Base-by-base conservation (phyloP, 1,140 invertebrate genomes). In the Solen grandis region DNA sequence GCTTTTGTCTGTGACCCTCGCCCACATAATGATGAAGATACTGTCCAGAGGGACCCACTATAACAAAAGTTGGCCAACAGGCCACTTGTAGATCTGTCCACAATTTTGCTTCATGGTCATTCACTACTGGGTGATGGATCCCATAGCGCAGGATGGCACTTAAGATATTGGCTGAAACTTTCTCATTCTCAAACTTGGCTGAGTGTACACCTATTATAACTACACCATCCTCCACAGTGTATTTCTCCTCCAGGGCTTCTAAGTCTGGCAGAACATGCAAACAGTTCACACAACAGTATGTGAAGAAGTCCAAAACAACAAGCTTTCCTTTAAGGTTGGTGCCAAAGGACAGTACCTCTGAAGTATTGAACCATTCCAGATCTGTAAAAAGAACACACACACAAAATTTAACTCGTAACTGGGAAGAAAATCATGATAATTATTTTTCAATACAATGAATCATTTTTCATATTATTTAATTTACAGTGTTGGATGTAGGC, bases 211-310 rank as follows among this genome's bases (percentile, higher is more conserved):
- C 97, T 89, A 98, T 57, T 38, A 92, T 81, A 14, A 87, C 84
- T 1, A 92, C 82, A 2, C 96, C 96, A 93, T 95, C 94, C 31
- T 84, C 31, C 3, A 84, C 31, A 31, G 94, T 93, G 92, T 94
- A 95, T 70, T 94, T 91, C 60, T 95, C 93, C 91, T 98, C 97
- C 31, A 98, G 88, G 59, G 94, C 93, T 76, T 95, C 94, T 35
- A 99, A 92, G 85, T 98, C 96, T 5, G 97, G 97, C 62, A 99
- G 92, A 54, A 99, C 95, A 91, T 99, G 97, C 94, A 98, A 96
- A 90, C 98, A 99, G 90, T 99, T 99, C 31, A 99, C 97, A 88
- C 98, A 99, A 87, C 98, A 99, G 87, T 99, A 99, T 0, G 98
- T 99, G 92, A 98, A 99, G 90, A 99, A 99, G 91, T 99, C 97